phyloP scores from a whole-genome alignment of 1,140 invertebrate species.

The Bombyx mandarina region DNA sequence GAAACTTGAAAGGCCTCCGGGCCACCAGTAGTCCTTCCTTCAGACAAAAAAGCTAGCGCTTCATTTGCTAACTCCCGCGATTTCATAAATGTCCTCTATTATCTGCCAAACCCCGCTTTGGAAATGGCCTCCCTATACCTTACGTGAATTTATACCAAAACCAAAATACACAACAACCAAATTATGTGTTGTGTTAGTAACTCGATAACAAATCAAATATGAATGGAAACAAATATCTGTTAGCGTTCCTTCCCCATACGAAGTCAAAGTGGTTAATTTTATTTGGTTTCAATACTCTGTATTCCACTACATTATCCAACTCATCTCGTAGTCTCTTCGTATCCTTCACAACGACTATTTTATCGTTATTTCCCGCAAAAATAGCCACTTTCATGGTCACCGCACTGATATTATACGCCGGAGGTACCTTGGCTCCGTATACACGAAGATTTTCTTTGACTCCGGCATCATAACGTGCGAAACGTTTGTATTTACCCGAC shows the following conservation, averaged over 20 bases:
- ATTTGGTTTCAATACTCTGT: slow-evolving; percentile 33
- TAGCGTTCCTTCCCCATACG: slow-evolving; percentile 5
- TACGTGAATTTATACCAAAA: no score
- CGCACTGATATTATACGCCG: slow-evolving; percentile 66
- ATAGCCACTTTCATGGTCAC: slow-evolving; percentile 72
- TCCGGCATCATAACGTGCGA: slow-evolving; percentile 64
- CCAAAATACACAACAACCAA: no score
- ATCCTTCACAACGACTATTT: slow-evolving; percentile 72
- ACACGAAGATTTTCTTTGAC: slow-evolving; percentile 46
- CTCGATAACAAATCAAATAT: slow-evolving; percentile 1
- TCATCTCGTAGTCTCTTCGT: slow-evolving; percentile 33
- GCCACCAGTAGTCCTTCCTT: no score
- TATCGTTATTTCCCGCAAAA: slow-evolving; percentile 74
- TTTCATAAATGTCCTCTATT: no score
- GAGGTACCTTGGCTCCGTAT: slow-evolving; percentile 65
- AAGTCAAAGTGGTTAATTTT: slow-evolving; percentile 68
- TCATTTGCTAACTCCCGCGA: no score
- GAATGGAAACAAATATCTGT: neutral
- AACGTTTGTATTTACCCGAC: slow-evolving; percentile 53
- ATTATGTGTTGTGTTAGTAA: neutral
- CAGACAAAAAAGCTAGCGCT: no score
- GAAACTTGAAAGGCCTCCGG: no score
- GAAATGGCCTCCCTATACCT: no score
- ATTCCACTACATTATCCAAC: slow-evolving; percentile 56
- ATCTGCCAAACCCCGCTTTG: no score